Base-by-base conservation (phyloP, 2,797 vertebrate genomes). In the Malacoraja senta region DNA sequence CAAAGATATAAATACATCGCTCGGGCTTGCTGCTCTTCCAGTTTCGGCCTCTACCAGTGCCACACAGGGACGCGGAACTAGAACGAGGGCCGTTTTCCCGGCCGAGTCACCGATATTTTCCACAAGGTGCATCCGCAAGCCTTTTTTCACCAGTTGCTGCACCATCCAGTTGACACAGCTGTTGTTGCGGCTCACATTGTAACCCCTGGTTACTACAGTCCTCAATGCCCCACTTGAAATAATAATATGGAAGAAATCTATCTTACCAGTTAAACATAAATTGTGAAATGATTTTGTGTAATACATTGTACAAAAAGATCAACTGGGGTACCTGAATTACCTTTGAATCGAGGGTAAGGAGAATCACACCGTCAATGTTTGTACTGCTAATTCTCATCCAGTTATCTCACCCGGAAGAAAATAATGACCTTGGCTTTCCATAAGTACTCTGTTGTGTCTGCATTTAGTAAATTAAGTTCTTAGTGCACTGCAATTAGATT, bases 401-500 rank as follows among this genome's bases (percentile, higher is more conserved):
- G 1, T 35, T 32, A 21, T 68, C 17, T 68, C n/a, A 68, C 19
- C n/a, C 68, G 63, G 61, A 68, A 88, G 84, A 88, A 88, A 88
- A 35, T 88, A 88, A 68, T 88, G 84, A 88, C 61, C 8, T 21
- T 88, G 83, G 13, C 8, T 86, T 84, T 84, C 53, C 29, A 12
- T 84, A 84, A 71, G 53, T 12, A 8, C 61, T 29, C 29, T 65
- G 63, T 86, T 86, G 32, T 88, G 61, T 68, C 84, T 32, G 7
- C 71, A 74, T 74, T 74, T 74, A 74, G 68, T 88, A 65, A 88
- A 88, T 68, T 0, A 35, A 88, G 84, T 8, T 88, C 8, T 68
- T 21, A 3, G 15, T 68, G 35, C n/a, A 88, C 84, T 88, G 63
- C 63, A 88, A 88, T 88, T 88, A 88, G 61, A 35, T 35, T 88